phyloP scores from a whole-genome alignment of 2,113 vertebrate species.

The Neoarius graeffei region DNA sequence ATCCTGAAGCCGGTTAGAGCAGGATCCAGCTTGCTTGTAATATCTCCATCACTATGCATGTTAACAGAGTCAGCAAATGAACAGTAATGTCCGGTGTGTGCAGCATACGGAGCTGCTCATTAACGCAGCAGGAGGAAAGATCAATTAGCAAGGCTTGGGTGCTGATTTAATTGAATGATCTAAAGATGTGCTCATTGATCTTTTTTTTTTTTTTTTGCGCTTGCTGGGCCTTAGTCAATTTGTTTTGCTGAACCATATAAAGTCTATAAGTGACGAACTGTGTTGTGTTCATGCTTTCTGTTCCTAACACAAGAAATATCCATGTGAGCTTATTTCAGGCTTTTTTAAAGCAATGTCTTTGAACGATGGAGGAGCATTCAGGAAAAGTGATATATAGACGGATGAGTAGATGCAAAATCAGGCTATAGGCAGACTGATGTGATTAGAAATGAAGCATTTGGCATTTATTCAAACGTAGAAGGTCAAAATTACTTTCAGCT shows the following conservation, averaged over 20 bases:
- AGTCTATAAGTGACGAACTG: not conserved
- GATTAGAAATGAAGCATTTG: not conserved
- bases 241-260: constrained; percentile 32
- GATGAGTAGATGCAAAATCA: not conserved
- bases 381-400: not conserved
- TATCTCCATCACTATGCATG: constrained; percentile 24
- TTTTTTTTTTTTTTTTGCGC: constrained; percentile 35
- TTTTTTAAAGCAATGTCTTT: not conserved
- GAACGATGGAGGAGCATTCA: not conserved
- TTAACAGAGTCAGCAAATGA: constrained; percentile 29
- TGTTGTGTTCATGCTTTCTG: not conserved
- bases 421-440: not conserved
- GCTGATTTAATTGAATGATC: constrained; percentile 61
- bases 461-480: not conserved
- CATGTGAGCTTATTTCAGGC: not conserved
- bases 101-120: constrained; percentile 37
- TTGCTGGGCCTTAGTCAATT: constrained; percentile 18
- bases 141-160: constrained; percentile 62
- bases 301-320: not conserved
- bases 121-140: constrained; percentile 57
- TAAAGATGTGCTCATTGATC: constrained; percentile 63
- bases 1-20: constrained; percentile 9
- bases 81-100: not conserved
- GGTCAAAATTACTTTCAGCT: not conserved
- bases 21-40: constrained; percentile 1